Evolutionary conservation across 2,888 invertebrate species (phyloP), one percentile per base, ranked within the genome.

Genomic region (Pachydiplax longipennis): DNA sequence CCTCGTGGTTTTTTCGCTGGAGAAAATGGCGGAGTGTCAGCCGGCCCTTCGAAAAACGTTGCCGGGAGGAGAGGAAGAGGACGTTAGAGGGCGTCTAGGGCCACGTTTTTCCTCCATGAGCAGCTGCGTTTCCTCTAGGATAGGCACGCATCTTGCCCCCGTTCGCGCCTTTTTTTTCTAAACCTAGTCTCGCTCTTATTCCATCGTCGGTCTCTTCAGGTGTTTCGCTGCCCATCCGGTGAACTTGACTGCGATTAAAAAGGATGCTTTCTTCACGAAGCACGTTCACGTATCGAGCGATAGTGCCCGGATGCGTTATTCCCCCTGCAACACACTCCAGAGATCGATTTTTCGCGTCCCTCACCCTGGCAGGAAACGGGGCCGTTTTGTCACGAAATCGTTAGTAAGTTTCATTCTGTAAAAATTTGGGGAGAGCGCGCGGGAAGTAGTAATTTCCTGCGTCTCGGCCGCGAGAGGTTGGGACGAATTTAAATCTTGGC

Each of bases 1-100:
- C 53, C 58, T 83, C 35, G 35, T 83, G 58, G 73, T 73, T 73
- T 73, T 73, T 73, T 31, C 25, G 12, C 25, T 31, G 31, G 73
- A 73, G 73, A 87, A 87, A 61, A 87, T 87, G 87, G 87, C 87
- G 87, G 87, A 87, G 87, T 87, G 15, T 87, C 53, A 37, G 53
- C 35, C 58, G 83, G 53, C n/a, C 87, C 37, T 87, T 61, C 40
- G 61, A 87, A 65, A 44, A 83, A 83, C 58, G 58, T 58, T 83
- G 53, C 83, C 87, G 87, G 58, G 58, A 37, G 22, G 48, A 44
- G 8, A 58, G 8, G 83, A 35, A 31, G 22, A 12, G 73, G 31
- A 0, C 53, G 37, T 31, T 22, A 87, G 61, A 61, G 37, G n/a
- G 53, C 35, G 87, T n/a, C 37, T 18, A 65, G 31, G 61, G 65